Evolutionary conservation across 2,797 vertebrate genomes (phyloP).

Genomic region (Bradypodion pumilum): DNA sequence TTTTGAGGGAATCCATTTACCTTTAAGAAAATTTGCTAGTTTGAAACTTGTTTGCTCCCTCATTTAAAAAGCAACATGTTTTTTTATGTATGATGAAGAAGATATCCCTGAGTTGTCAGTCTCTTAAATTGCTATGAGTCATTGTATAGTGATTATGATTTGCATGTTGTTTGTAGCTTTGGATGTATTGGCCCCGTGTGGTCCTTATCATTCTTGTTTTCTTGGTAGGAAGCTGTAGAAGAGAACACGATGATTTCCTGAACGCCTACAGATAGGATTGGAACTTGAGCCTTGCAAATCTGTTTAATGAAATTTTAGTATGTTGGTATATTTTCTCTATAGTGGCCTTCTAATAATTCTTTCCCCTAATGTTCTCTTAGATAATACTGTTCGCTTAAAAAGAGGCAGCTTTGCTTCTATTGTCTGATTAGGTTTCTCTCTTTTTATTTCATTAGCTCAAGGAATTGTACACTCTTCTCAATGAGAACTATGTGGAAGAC

Average conservation of each 20-base stretch:
- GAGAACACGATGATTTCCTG: neutral
- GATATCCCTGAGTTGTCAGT: neutral
- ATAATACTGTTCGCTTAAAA: neutral
- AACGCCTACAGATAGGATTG: neutral
- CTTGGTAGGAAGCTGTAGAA: neutral
- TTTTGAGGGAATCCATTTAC: neutral
- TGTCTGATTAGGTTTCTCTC: constrained; percentile 8
- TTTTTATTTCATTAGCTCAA: constrained; percentile 83
- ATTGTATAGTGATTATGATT: neutral
- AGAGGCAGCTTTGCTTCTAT: neutral
- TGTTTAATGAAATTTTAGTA: neutral
- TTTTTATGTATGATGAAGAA: neutral
- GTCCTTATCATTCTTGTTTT: neutral
- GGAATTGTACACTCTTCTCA: constrained; percentile 96
- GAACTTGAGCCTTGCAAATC: neutral
- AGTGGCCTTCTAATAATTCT: neutral
- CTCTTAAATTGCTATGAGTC: neutral
- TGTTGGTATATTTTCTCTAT: neutral
- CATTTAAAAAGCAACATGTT: neutral
- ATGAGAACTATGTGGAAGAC: constrained; percentile 98
- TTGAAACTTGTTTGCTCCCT: neutral
- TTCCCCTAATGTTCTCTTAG: neutral
- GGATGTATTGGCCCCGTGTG: neutral
- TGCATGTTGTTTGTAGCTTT: neutral
- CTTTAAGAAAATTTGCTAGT: neutral